Base-by-base conservation (phyloP, 2,113 vertebrate genomes). In the Misgurnus anguillicaudatus region DNA sequence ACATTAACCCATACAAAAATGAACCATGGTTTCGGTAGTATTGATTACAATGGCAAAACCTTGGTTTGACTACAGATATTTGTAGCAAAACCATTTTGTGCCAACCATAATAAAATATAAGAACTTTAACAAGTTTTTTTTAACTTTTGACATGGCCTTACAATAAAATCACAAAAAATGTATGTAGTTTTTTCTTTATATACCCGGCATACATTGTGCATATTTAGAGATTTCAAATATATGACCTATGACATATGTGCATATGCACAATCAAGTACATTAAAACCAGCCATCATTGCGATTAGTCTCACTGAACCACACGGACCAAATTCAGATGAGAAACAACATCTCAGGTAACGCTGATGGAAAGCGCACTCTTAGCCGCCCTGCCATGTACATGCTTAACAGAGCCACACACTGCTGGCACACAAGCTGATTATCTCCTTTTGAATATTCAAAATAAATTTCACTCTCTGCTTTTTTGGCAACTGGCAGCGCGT, bases 381-480 rank as follows among this genome's bases (percentile, higher is more conserved):
- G 48, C 72, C 24, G 24, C 65, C 69, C 55, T 73, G 67, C 64
- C 66, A 24, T 21, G 73, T 41, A 73, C 61, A 77, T 75, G 68
- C 48, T 55, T 64, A 62, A 57, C 67, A 47, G 17, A 17, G 31
- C 38, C 36, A 17, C 70, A 75, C 24, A 53, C 53, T 42, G 74
- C 78, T 80, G 84, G 78, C 78, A 78, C 78, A 75, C 51, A 38
- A 31, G 69, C 81, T 78, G 78, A 85, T 85, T 69, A 80, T 71
- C 81, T 73, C 64, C 65, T 55, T 66, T 72, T 82, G 70, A 80
- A 78, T 83, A 79, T 75, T 83, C 78, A 70, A 83, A 83, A 82
- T 80, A 74, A 53, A 66, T 79, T 79, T 75, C 80, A 72, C 82
- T 72, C 76, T 61, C 69, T 16, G 60, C 67, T 69, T 81, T 78